phyloP scores from a whole-genome alignment of 2,888 invertebrate species.

The Dicyrtomina minuta region DNA sequence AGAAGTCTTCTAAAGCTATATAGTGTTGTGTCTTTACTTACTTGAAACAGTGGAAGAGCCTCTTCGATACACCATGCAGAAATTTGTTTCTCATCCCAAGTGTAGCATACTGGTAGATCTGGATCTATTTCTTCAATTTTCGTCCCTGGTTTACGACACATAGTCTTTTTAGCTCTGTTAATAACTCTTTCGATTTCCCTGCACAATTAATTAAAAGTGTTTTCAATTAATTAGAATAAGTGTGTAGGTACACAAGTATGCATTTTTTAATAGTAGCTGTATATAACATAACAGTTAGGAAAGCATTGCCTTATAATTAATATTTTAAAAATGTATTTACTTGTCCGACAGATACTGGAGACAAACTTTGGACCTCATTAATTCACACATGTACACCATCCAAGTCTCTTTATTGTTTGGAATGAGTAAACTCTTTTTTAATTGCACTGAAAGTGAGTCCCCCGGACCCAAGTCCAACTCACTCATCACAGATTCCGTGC shows the following conservation, averaged over 20 bases:
- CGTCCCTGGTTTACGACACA: slow-evolving; percentile 10
- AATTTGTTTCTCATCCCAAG: slow-evolving; percentile 43
- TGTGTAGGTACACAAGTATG: not conserved
- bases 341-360: slow-evolving; percentile 41
- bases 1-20: too few relatives aligned
- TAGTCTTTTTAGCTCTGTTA: slow-evolving; percentile 36
- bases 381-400: slow-evolving; percentile 41
- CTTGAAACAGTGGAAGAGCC: slow-evolving; percentile 19
- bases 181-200: slow-evolving; percentile 45
- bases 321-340: slow-evolving; percentile 29
- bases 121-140: slow-evolving; percentile 30
- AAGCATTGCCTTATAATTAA: not conserved
- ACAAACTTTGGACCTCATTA: slow-evolving; percentile 33
- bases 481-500: too few relatives aligned
- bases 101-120: slow-evolving; percentile 41
- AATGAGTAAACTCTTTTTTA: slow-evolving; percentile 4
- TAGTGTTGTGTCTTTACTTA: too few relatives aligned
- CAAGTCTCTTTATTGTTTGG: slow-evolving; percentile 44
- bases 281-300: not conserved
- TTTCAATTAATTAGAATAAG: not conserved
- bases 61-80: slow-evolving; percentile 39
- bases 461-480: too few relatives aligned
- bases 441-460: too few relatives aligned
- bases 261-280: not conserved
- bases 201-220: not conserved